phyloP scores from a whole-genome alignment of 2,797 vertebrate species.

The Macroramphosus scolopax region DNA sequence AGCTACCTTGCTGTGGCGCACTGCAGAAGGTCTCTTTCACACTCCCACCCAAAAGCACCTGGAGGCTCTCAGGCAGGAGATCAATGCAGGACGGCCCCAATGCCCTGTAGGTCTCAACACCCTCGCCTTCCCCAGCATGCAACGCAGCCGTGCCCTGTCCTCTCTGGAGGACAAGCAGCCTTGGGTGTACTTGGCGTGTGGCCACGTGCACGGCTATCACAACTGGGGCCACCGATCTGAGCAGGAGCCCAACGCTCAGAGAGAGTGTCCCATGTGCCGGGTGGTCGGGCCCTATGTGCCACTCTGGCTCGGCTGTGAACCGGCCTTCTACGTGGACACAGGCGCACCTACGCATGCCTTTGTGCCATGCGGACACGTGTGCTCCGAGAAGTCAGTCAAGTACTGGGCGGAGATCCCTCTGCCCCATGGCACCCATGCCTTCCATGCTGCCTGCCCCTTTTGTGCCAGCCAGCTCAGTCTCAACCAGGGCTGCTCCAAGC shows the following conservation, averaged over 20 bases:
- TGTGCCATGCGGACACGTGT: constrained; percentile 95
- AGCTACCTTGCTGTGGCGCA: constrained; percentile 95
- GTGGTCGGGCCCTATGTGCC: constrained; percentile 94
- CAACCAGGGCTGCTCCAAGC: constrained; percentile 88
- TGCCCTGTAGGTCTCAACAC: constrained; percentile 98
- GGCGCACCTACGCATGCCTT: constrained; percentile 93
- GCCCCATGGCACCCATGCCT: constrained; percentile 97
- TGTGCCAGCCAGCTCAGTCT: constrained; percentile 90
- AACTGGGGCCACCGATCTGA: constrained; percentile 96
- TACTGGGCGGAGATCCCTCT: constrained; percentile 99
- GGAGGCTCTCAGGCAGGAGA: constrained; percentile 95
- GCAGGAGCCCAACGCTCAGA: constrained; percentile 83
- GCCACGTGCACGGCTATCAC: constrained; percentile 95
- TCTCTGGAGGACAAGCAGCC: constrained; percentile 96
- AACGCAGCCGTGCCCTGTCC: constrained; percentile 89
- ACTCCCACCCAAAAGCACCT: constrained; percentile 97
- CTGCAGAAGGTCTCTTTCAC: constrained; percentile 92
- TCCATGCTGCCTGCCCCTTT: constrained; percentile 97
- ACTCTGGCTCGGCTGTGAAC: constrained; percentile 94
- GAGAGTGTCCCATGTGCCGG: constrained; percentile 97
- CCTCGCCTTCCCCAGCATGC: constrained; percentile 96
- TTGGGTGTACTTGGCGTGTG: constrained; percentile 94
- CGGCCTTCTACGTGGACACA: constrained; percentile 94
- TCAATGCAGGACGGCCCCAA: constrained; percentile 94
- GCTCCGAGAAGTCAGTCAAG: constrained; percentile 95